Base-by-base conservation (phyloP, 2,888 invertebrate genomes). In the Eristalis arbustorum region DNA sequence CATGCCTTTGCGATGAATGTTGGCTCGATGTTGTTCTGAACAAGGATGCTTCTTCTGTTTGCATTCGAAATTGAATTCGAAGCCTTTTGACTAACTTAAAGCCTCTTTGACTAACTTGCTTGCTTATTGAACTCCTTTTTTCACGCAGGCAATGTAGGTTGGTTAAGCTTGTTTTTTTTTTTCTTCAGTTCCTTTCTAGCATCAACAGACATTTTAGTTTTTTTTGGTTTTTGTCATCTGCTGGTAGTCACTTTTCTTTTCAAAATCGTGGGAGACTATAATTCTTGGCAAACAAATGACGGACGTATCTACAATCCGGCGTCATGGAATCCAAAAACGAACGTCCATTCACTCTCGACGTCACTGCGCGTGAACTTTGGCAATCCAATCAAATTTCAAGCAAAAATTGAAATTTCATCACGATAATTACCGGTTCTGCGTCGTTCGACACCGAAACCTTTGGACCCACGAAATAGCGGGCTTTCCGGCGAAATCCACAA, bases 1-100 rank as follows among this genome's bases (percentile, higher is more conserved):
- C 84, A 80, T 84, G 84, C 22, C 40, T 25, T 73, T 71, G 28
- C 57, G 57, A 57, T 22, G 23, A 23, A 59, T 64, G 68, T 76
- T 28, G 22, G 23, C 18, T 49, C 18, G 49, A 49, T 49, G 49
- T 49, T 49, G 18, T 49, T 49, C n/a, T 42, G n/a, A 42, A n/a
- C 1, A n/a, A n/a, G 14, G 42, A n/a, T 4, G 42, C 42, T 42
- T 42, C 42, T 18, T 18, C 49, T 18, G 6, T n/a, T 49, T 49
- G 0, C 2, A 10, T 49, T 49, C 18, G n/a, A n/a, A n/a, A 18
- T n/a, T n/a, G 49, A 49, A n/a, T n/a, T n/a, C n/a, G n/a, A n/a
- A n/a, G n/a, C n/a, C n/a, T 25, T 25, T 25, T 25, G 8, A 8
- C 18, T 49, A 18, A 18, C 18, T 49, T 49, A 18, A 37, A 2